A percentile compares a stretch with the other conserved stretches of the same genome.
Evolutionary conservation across 2,888 invertebrate species (phyloP).

Genomic region (Odontocerum albicorne): DNA sequence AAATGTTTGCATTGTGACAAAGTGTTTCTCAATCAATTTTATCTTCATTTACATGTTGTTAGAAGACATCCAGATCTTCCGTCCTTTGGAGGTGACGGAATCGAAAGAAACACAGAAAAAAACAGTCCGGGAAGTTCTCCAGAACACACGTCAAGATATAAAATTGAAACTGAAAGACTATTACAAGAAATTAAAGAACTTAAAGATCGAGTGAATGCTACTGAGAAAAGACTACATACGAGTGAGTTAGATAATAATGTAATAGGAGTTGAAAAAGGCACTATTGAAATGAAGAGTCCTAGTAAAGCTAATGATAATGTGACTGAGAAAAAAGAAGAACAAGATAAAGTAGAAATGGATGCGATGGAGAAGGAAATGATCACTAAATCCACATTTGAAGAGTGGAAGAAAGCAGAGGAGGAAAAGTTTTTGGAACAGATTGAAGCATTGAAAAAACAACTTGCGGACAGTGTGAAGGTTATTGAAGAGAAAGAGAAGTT

Average conservation of each 20-base stretch:
- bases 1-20: constrained; percentile 70
- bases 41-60: constrained; percentile 62
- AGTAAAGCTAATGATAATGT: constrained; percentile 24
- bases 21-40: constrained; percentile 65
- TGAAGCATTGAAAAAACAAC: constrained; percentile 48
- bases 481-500: constrained; percentile 42
- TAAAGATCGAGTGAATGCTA: constrained; percentile 62
- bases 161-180: constrained; percentile 64
- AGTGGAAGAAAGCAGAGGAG: constrained; percentile 57
- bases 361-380: constrained; percentile 40
- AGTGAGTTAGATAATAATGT: constrained; percentile 11
- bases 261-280: not conserved
- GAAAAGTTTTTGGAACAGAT: constrained; percentile 59
- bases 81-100: constrained; percentile 32
- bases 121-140: constrained; percentile 38
- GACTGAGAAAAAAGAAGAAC: constrained; percentile 26
- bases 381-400: constrained; percentile 50
- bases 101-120: constrained; percentile 34
- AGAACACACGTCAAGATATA: constrained; percentile 46
- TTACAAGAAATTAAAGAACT: constrained; percentile 65
- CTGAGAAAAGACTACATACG: constrained; percentile 56
- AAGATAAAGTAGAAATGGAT: constrained; percentile 28
- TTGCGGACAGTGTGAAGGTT: constrained; percentile 43
- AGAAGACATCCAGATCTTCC: constrained; percentile 56
- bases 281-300: not conserved